Percentiles rank a stretch among this genome's conserved stretches.
Evolutionary conservation across 2,888 invertebrate species (phyloP).

Genomic region (Polymixis flavicincta): DNA sequence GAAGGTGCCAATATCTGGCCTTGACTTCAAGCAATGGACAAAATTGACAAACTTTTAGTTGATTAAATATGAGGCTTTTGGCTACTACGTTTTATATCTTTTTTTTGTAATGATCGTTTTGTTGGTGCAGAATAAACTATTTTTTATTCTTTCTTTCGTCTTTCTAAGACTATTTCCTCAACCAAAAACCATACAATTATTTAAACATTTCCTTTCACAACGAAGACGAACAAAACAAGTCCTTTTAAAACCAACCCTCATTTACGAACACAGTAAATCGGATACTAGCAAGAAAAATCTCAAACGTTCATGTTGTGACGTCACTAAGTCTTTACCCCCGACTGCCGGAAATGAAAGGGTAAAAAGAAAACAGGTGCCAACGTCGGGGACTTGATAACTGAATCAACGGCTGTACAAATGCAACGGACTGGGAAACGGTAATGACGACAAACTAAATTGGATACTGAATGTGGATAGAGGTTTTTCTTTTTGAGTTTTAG

Average conservation of each 20-base stretch:
- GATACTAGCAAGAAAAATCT: slow-evolving; percentile 39
- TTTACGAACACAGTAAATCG: slow-evolving; percentile 39
- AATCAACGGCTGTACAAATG: slow-evolving; percentile 58
- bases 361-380: slow-evolving; percentile 59
- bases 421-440: slow-evolving; percentile 50
- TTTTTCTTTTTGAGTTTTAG: slow-evolving; percentile 5
- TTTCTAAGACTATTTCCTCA: neutral
- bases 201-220: neutral
- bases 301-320: slow-evolving; percentile 25
- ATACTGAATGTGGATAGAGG: slow-evolving; percentile 23
- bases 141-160: too few relatives aligned
- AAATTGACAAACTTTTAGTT: too few relatives aligned
- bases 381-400: slow-evolving; percentile 58
- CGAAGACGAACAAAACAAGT: slow-evolving; percentile 6
- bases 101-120: too few relatives aligned
- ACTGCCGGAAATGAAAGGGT: slow-evolving; percentile 61
- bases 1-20: too few relatives aligned
- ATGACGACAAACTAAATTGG: slow-evolving; percentile 61
- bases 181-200: neutral
- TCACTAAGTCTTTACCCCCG: slow-evolving; percentile 47
- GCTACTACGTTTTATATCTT: too few relatives aligned
- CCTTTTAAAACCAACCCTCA: slow-evolving; percentile 8
- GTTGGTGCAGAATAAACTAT: too few relatives aligned
- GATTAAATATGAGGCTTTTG: too few relatives aligned
- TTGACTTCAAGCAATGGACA: too few relatives aligned